These are phyloP conservation scores for Macrophya annulata DNA, from an alignment of 2,888 invertebrate species.

Conservation along the genomic window DNA sequence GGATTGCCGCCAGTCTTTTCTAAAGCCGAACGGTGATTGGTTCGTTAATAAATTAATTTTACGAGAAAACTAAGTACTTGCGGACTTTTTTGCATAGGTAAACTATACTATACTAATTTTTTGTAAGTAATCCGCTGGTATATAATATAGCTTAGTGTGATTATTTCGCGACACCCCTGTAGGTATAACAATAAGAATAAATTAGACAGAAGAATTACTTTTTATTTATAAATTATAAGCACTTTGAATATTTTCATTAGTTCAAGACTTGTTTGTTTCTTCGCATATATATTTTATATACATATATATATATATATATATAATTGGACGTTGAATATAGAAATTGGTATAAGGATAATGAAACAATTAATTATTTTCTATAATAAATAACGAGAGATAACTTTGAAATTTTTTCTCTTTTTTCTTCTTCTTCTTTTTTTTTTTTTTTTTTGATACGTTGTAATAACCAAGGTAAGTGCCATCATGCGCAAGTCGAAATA, in stretches of 20 bases:
- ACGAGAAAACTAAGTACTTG: too few species aligned
- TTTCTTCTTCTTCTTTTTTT: too few species aligned
- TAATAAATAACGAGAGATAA: constrained; percentile 8
- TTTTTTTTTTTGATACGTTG: not conserved
- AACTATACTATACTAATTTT: too few species aligned
- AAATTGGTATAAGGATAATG: not conserved
- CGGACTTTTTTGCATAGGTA: too few species aligned
- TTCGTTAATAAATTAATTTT: too few species aligned
- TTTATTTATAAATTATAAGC: not conserved
- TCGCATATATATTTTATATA: too few species aligned
- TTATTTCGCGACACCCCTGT: too few species aligned
- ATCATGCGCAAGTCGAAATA: not conserved
- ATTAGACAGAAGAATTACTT: not conserved
- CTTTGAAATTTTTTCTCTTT: not conserved
- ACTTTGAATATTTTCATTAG: not conserved
- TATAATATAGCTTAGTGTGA: too few species aligned
- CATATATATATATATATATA: too few species aligned
- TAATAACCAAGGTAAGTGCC: constrained; percentile 17
- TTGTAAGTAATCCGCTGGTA: too few species aligned
- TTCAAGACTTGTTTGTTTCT: constrained; percentile 1
- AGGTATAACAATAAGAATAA: not conserved
- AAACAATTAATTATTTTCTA: not conserved
- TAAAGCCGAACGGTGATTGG: too few species aligned
- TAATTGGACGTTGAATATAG: not conserved
- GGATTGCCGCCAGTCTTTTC: too few species aligned